phyloP scores from a whole-genome alignment of 2,113 vertebrate species.

The Ursus arctos region DNA sequence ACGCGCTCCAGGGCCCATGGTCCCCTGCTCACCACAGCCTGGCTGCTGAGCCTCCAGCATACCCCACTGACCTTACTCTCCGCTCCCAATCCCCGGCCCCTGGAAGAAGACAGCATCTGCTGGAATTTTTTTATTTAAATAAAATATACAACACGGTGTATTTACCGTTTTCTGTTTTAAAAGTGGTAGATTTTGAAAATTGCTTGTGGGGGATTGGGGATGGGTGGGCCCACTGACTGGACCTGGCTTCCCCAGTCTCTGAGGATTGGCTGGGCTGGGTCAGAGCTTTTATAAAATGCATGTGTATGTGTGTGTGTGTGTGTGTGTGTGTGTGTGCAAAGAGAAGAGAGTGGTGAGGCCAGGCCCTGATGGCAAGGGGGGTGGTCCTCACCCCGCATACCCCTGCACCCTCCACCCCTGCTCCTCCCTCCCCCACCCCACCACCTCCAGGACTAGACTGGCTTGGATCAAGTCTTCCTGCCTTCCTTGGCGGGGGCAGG shows the following conservation, averaged over 20 bases:
- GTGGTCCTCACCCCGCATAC: background rate
- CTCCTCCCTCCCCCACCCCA: background rate
- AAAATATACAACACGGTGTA: slow-evolving; percentile 79
- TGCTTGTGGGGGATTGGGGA: background rate
- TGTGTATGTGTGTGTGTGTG: background rate
- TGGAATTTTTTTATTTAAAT: slow-evolving; percentile 72
- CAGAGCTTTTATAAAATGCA: slow-evolving; percentile 58
- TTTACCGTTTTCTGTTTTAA: slow-evolving; percentile 80
- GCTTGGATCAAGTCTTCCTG: background rate
- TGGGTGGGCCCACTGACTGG: background rate
- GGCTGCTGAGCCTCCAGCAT: background rate
- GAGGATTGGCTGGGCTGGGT: background rate
- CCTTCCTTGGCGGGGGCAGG: background rate
- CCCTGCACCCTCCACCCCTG: background rate
- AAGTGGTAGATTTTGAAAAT: slow-evolving; percentile 74
- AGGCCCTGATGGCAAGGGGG: background rate
- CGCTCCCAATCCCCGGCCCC: background rate
- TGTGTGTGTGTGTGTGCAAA: background rate
- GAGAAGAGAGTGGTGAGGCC: background rate
- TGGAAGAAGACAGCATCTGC: slow-evolving; percentile 56
- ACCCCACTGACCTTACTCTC: background rate
- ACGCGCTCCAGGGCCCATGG: background rate
- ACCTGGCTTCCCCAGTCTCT: background rate
- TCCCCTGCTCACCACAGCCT: background rate
- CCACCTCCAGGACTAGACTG: background rate